Percentiles rank a stretch among this genome's conserved stretches.
Evolutionary conservation across 1,140 invertebrate genomes (phyloP).

Genomic region (Agrilus planipennis): DNA sequence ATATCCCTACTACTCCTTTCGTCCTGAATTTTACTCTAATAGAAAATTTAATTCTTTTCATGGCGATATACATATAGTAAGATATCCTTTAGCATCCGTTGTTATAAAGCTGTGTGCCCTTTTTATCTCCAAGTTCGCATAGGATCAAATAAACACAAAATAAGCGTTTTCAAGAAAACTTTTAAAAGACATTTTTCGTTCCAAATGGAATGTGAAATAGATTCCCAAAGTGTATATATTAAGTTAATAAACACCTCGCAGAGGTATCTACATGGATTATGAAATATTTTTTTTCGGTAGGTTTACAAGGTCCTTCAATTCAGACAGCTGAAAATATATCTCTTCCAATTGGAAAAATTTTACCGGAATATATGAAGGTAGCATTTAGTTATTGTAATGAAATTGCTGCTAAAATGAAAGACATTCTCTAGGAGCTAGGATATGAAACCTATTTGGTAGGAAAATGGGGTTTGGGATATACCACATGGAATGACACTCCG

Average conservation of each 20-base stretch:
- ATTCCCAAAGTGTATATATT: no score
- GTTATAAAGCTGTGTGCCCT: no score
- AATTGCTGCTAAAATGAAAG: not conserved
- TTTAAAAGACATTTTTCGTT: no score
- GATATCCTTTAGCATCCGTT: no score
- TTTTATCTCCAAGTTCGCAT: no score
- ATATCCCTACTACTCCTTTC: no score
- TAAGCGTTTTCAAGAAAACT: no score
- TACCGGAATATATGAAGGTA: slow-evolving; percentile 64
- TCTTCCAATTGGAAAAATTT: slow-evolving; percentile 45
- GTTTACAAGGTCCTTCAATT: slow-evolving; percentile 44
- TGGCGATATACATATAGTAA: no score
- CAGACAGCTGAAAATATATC: slow-evolving; percentile 37
- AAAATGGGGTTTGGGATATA: slow-evolving; percentile 59
- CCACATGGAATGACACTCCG: slow-evolving; percentile 47
- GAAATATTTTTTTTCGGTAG: slow-evolving; percentile 29
- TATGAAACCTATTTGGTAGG: slow-evolving; percentile 56
- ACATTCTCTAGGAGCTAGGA: slow-evolving; percentile 47
- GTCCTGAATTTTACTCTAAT: no score
- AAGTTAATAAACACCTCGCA: not conserved
- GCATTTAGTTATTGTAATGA: not conserved
- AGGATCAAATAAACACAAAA: no score
- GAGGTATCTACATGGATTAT: not conserved
- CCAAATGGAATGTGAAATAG: no score
- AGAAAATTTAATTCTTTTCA: no score